Evolutionary conservation across 2,888 invertebrate species (phyloP).

Genomic region (Tipula lateralis): DNA sequence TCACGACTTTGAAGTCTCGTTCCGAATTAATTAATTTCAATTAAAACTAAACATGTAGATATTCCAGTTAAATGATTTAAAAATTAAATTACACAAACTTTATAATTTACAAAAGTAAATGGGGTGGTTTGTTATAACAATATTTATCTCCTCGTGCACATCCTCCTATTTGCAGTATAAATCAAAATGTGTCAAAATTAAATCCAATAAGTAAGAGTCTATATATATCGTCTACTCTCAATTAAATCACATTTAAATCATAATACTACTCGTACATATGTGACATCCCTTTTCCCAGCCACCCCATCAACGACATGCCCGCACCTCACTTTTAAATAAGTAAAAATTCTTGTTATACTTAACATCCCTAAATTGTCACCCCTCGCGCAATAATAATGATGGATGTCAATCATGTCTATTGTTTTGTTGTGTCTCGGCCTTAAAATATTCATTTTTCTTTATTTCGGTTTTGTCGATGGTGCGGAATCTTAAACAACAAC

Average conservation of each 20-base stretch:
- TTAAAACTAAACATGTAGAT: constrained; percentile 1
- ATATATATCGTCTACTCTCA: constrained; percentile 12
- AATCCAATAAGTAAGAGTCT: background rate
- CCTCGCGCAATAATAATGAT: background rate
- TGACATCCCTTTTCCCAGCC: constrained; percentile 5
- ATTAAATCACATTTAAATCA: constrained; percentile 24
- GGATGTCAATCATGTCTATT: constrained; percentile 24
- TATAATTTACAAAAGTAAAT: background rate
- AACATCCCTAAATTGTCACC: background rate
- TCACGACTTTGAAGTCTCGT: background rate
- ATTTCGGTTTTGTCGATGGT: background rate
- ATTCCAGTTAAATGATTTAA: background rate
- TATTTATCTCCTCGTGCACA: background rate
- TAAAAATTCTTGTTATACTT: constrained; percentile 6
- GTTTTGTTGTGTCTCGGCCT: background rate
- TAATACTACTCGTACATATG: background rate
- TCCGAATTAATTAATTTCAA: constrained; percentile 19
- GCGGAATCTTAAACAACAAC: background rate
- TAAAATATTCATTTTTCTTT: constrained; percentile 24
- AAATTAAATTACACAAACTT: background rate
- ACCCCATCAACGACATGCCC: background rate
- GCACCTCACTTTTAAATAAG: background rate
- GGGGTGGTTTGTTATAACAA: background rate
- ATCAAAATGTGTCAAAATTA: constrained; percentile 19
- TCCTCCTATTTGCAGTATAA: background rate